Conservation (phyloP, 2,888 invertebrate species). For the Priocnemis perturbator region DNA sequence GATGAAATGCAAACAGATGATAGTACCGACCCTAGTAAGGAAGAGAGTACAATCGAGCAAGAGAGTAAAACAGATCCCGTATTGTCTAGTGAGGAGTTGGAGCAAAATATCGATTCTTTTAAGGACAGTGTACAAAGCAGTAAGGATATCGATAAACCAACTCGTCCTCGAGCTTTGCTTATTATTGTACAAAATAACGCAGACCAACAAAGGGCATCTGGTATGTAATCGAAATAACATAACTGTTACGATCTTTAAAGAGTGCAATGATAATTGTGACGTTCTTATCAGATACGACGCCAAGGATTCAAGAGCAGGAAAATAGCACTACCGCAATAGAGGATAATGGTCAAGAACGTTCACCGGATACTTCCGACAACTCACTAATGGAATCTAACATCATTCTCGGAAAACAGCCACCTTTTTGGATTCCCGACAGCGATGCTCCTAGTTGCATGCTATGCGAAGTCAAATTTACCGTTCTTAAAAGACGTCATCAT, state of each 20-base stretch:
- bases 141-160: constrained; percentile 61
- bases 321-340: constrained; percentile 54
- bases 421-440: constrained; percentile 91
- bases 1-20: too few species aligned
- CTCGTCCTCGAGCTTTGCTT: constrained; percentile 69
- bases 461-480: constrained; percentile 87
- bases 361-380: constrained; percentile 68
- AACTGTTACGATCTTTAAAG: background rate
- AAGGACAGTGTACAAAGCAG: constrained; percentile 42
- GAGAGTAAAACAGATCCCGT: too few species aligned
- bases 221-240: constrained; percentile 19
- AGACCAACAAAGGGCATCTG: constrained; percentile 28
- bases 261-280: background rate
- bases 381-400: constrained; percentile 70
- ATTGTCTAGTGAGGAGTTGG: too few species aligned
- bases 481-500: constrained; percentile 90
- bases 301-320: background rate
- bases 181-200: constrained; percentile 62
- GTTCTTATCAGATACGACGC: background rate
- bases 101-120: too few species aligned
- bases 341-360: constrained; percentile 57
- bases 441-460: constrained; percentile 89
- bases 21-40: too few species aligned
- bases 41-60: too few species aligned
- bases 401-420: constrained; percentile 84